Percentiles rank a stretch among this genome's conserved stretches.
Conservation (phyloP, 2,113 vertebrate species). For the Oxyruncus cristatus region DNA sequence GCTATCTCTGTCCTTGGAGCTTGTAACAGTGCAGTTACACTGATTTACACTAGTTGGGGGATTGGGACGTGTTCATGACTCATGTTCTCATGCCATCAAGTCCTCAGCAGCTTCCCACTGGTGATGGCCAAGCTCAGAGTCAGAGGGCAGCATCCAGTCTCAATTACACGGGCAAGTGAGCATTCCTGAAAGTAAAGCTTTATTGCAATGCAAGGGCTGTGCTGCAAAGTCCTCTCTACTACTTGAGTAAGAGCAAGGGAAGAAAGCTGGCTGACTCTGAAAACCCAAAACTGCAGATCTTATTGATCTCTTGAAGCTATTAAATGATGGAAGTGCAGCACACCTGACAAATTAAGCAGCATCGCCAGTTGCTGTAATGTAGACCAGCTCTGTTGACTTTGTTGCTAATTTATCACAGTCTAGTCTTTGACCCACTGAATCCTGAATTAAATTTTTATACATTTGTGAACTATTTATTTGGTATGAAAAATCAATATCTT, state of each 20-base stretch:
- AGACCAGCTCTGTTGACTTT: neutral
- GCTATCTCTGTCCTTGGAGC: neutral
- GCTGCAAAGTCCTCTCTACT: neutral
- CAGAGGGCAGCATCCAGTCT: neutral
- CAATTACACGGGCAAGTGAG: neutral
- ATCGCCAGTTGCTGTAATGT: neutral
- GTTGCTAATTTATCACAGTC: neutral
- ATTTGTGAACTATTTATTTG: neutral
- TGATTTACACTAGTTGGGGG: neutral
- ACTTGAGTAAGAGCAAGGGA: neutral
- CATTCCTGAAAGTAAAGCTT: neutral
- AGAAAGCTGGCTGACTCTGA: neutral
- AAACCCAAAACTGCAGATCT: neutral
- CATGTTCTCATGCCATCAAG: neutral
- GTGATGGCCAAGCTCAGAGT: neutral
- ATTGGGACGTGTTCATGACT: neutral
- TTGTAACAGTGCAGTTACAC: neutral
- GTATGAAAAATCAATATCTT: conserved; percentile 16
- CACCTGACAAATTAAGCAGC: neutral
- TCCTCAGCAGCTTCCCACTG: neutral
- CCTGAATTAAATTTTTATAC: conserved; percentile 11
- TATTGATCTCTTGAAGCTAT: neutral
- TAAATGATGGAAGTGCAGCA: neutral
- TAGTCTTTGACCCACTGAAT: neutral
- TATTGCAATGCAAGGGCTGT: neutral